phyloP scores from a whole-genome alignment of 2,888 invertebrate species.

The Balanococcus diminutus region DNA sequence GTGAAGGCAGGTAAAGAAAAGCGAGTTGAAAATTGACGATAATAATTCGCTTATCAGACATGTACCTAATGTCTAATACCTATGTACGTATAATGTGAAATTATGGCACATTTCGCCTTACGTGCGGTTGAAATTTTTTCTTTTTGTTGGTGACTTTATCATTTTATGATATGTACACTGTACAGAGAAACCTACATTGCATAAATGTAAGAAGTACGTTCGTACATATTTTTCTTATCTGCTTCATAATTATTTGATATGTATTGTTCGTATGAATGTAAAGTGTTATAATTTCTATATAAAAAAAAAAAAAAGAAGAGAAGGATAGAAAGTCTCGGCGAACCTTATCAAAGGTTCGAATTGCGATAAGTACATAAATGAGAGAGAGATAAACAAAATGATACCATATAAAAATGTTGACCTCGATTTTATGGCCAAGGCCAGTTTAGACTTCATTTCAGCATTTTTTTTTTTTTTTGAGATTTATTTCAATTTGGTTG shows the following conservation, averaged over 20 bases:
- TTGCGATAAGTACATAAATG: background rate
- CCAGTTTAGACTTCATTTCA: background rate
- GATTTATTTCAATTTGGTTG: too few species aligned
- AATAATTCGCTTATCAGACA: background rate
- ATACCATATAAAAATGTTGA: background rate
- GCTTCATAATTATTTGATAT: background rate
- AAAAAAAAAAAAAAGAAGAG: background rate
- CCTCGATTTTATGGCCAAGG: slow-evolving; percentile 23
- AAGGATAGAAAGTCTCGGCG: background rate
- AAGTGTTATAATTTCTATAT: background rate
- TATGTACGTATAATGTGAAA: background rate
- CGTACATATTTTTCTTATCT: background rate
- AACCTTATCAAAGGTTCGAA: background rate
- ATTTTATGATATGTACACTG: background rate
- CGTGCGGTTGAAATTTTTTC: too few species aligned
- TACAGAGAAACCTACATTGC: background rate
- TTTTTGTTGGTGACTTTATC: background rate
- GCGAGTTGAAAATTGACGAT: background rate
- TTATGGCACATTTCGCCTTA: background rate
- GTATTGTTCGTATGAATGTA: background rate
- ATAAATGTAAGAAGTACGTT: too few species aligned
- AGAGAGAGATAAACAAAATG: background rate
- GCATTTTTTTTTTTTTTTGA: background rate
- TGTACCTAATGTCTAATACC: too few species aligned
- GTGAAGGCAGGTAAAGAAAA: background rate